Evolutionary conservation across 2,113 vertebrate genomes (phyloP).

Genomic region (Festucalex cinctus): DNA sequence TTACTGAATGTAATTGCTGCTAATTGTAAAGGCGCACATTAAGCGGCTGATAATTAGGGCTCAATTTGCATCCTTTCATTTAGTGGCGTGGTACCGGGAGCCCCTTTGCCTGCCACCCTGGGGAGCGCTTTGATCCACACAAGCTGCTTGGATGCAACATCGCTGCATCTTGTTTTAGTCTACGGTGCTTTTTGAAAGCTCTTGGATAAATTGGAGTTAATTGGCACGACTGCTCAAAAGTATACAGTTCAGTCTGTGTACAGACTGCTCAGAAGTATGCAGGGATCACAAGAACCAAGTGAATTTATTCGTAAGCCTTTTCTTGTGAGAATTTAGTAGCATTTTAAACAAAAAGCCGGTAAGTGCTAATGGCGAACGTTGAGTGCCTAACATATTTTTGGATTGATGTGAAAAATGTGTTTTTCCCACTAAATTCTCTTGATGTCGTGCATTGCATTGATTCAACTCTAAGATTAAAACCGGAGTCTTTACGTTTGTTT

Average conservation of each 20-base stretch:
- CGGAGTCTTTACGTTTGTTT: not conserved
- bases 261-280: too few species aligned
- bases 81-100: constrained; percentile 70
- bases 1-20: constrained; percentile 89
- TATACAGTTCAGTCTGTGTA: too few species aligned
- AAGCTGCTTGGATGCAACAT: constrained; percentile 60
- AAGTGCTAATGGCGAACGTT: too few species aligned
- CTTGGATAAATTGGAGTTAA: constrained; percentile 65
- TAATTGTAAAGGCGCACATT: constrained; percentile 86
- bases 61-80: constrained; percentile 85
- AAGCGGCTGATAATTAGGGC: constrained; percentile 86
- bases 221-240: constrained; percentile 44
- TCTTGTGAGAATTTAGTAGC: not conserved
- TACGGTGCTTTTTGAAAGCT: constrained; percentile 56
- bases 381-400: too few species aligned
- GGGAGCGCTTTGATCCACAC: constrained; percentile 77
- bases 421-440: too few species aligned
- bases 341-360: too few species aligned
- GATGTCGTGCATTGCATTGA: too few species aligned
- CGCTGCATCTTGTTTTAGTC: constrained; percentile 30
- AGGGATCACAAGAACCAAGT: too few species aligned
- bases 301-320: not conserved
- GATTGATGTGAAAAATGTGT: too few species aligned
- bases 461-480: too few species aligned
- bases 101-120: constrained; percentile 74